Percentiles rank a stretch among this genome's conserved stretches.
These are phyloP conservation scores for Dastarcus helophoroides DNA, from an alignment of 2,888 invertebrate genomes.

Conservation along the genomic window DNA sequence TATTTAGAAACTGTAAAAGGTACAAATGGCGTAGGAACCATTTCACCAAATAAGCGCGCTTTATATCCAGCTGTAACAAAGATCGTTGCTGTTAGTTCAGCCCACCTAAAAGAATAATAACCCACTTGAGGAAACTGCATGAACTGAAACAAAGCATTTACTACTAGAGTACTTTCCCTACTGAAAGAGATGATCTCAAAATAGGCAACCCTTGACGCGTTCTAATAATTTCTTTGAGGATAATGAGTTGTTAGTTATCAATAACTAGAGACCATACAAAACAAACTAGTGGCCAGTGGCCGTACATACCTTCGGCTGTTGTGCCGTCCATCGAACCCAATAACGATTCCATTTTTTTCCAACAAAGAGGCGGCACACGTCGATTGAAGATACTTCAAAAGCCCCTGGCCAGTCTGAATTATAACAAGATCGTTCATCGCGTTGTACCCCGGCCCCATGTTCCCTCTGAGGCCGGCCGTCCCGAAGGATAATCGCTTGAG, in stretches of 20 bases:
- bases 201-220: too few relatives aligned
- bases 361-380: slow-evolving; percentile 46
- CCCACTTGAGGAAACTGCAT: too few relatives aligned
- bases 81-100: slow-evolving; percentile 74
- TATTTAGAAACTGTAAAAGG: slow-evolving; percentile 70
- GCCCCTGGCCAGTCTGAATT: slow-evolving; percentile 87
- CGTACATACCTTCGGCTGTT: slow-evolving; percentile 72
- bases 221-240: too few relatives aligned
- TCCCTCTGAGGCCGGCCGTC: slow-evolving; percentile 84
- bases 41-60: slow-evolving; percentile 68
- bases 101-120: slow-evolving; percentile 65
- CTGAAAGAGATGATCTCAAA: too few relatives aligned
- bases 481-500: slow-evolving; percentile 71
- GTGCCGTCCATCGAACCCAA: slow-evolving; percentile 89
- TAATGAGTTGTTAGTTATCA: too few relatives aligned
- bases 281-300: too few relatives aligned
- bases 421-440: slow-evolving; percentile 95
- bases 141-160: too few relatives aligned
- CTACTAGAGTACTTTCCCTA: too few relatives aligned
- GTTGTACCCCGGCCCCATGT: slow-evolving; percentile 87
- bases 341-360: slow-evolving; percentile 59
- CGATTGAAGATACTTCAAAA: slow-evolving; percentile 62
- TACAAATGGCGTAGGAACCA: slow-evolving; percentile 88
- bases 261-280: too few relatives aligned
- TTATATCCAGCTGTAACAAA: slow-evolving; percentile 54